These are phyloP conservation scores for Girardinichthys multiradiatus DNA, from an alignment of 2,113 vertebrate species.

Conservation along the genomic window DNA sequence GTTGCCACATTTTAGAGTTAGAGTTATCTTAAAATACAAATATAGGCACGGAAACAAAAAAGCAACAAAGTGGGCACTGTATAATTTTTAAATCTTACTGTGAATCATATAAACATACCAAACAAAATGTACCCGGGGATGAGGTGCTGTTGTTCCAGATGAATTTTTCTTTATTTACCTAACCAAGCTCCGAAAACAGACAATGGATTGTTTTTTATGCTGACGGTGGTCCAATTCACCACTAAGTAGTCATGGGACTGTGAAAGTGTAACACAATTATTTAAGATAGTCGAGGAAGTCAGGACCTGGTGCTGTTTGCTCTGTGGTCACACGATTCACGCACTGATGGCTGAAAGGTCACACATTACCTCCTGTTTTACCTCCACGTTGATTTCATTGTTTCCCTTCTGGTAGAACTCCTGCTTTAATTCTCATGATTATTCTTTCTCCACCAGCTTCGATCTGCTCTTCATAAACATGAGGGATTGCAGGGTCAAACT, in stretches of 20 bases:
- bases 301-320: conserved; percentile 27
- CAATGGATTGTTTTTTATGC: conserved; percentile 29
- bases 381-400: neutral
- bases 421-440: neutral
- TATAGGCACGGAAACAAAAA: neutral
- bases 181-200: conserved; percentile 5
- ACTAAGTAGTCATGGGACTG: conserved; percentile 65
- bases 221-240: conserved; percentile 10
- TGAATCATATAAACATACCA: neutral
- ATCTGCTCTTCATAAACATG: neutral
- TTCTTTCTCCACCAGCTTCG: neutral
- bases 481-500: conserved; percentile 1
- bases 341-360: neutral
- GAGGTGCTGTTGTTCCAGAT: neutral
- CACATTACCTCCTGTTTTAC: neutral
- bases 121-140: neutral
- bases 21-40: neutral
- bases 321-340: conserved; percentile 1
- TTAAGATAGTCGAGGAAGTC: conserved; percentile 31
- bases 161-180: neutral
- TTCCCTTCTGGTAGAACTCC: neutral
- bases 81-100: neutral
- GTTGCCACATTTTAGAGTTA: neutral
- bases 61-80: neutral
- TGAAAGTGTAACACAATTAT: conserved; percentile 64